Evolutionary conservation across 2,113 vertebrate genomes (phyloP).

Genomic region (Apteryx owenii): DNA sequence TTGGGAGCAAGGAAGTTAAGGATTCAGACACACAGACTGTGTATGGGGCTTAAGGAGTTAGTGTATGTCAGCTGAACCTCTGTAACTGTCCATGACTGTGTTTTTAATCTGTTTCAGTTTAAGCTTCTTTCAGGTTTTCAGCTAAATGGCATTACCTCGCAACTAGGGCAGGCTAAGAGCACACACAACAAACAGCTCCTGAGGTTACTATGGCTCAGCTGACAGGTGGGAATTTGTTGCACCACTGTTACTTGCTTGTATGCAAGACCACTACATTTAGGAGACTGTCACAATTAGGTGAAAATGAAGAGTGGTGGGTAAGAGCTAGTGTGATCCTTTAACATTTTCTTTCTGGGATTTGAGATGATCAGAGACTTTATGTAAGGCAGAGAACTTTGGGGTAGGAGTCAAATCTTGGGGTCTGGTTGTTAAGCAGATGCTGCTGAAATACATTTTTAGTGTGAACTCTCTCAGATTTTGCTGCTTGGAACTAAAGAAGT

Average conservation of each 20-base stretch:
- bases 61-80: neutral
- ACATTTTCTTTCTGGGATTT: neutral
- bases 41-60: neutral
- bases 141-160: neutral
- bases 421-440: neutral
- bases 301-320: fast-evolving
- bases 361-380: neutral
- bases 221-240: neutral
- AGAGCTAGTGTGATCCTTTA: neutral
- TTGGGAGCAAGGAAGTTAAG: neutral
- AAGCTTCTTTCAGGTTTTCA: constrained; percentile 24
- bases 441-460: neutral
- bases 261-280: neutral
- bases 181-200: neutral
- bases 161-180: neutral
- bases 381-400: neutral
- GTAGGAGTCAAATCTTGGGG: neutral
- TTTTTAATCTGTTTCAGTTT: constrained; percentile 5
- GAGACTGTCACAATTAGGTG: neutral
- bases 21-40: neutral
- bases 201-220: neutral
- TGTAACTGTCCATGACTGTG: neutral
- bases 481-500: neutral
- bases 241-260: fast-evolving
- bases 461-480: neutral